Percentiles rank a stretch among this genome's conserved stretches.
These are phyloP conservation scores for Oreotragus oreotragus DNA, from an alignment of 2,113 vertebrate genomes.

Conservation along the genomic window DNA sequence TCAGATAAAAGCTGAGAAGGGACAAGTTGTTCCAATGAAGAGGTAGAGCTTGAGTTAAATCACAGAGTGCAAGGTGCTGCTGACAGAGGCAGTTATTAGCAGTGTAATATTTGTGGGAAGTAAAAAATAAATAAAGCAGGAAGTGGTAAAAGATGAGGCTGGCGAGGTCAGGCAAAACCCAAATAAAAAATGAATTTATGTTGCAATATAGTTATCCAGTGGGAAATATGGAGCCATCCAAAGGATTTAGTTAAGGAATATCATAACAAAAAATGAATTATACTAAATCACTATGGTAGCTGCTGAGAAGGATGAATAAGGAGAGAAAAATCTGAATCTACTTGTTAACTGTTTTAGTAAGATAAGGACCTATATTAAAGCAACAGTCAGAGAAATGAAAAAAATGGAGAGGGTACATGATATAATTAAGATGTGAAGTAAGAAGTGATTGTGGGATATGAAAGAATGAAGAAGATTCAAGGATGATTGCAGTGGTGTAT, in stretches of 20 bases:
- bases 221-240: neutral
- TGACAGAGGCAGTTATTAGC: neutral
- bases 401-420: neutral
- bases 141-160: neutral
- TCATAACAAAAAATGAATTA: neutral
- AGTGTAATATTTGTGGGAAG: neutral
- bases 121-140: neutral
- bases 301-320: neutral
- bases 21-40: neutral
- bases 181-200: neutral
- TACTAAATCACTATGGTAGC: neutral
- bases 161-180: neutral
- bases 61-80: neutral
- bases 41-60: neutral
- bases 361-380: neutral
- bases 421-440: neutral
- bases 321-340: neutral
- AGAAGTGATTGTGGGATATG: neutral
- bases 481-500: neutral
- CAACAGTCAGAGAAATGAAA: neutral
- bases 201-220: neutral
- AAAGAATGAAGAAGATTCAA: neutral
- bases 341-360: neutral
- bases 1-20: neutral
- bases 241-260: neutral